Conservation (phyloP, 2,888 invertebrate genomes). For the Steromphala cineraria region DNA sequence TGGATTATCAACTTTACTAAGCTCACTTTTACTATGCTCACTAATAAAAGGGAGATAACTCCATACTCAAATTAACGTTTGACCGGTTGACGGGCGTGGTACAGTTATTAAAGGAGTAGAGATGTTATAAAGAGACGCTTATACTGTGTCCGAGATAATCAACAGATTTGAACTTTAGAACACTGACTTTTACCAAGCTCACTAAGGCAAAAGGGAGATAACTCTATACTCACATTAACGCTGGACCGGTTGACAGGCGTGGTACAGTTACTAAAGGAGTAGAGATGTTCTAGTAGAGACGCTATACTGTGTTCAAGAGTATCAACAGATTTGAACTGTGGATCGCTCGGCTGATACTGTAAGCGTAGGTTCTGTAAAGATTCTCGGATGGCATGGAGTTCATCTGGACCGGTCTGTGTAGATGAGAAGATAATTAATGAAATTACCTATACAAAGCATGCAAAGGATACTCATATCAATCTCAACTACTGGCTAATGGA, state of each 20-base stretch:
- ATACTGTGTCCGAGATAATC: too few relatives aligned
- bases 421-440: background rate
- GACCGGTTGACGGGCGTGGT: slow-evolving; percentile 2
- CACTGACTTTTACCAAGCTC: too few relatives aligned
- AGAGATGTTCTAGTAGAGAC: slow-evolving; percentile 73
- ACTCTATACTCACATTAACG: background rate
- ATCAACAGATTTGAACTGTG: slow-evolving; percentile 75
- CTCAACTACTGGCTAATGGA: too few relatives aligned
- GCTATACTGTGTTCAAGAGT: slow-evolving; percentile 75
- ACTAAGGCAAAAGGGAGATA: too few relatives aligned
- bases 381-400: slow-evolving; percentile 73
- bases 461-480: too few relatives aligned
- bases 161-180: too few relatives aligned
- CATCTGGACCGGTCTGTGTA: slow-evolving; percentile 61
- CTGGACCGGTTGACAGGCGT: slow-evolving; percentile 14
- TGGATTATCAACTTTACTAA: slow-evolving; percentile 36
- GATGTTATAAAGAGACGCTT: too few relatives aligned
- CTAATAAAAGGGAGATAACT: background rate
- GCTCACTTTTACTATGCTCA: too few relatives aligned
- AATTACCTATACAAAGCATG: background rate
- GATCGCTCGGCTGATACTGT: slow-evolving; percentile 72
- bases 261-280: slow-evolving; percentile 32
- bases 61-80: background rate
- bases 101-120: slow-evolving; percentile 44
- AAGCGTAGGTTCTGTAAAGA: slow-evolving; percentile 73